Conservation (phyloP, 2,888 invertebrate genomes). For the Malthinus flaveolus region DNA sequence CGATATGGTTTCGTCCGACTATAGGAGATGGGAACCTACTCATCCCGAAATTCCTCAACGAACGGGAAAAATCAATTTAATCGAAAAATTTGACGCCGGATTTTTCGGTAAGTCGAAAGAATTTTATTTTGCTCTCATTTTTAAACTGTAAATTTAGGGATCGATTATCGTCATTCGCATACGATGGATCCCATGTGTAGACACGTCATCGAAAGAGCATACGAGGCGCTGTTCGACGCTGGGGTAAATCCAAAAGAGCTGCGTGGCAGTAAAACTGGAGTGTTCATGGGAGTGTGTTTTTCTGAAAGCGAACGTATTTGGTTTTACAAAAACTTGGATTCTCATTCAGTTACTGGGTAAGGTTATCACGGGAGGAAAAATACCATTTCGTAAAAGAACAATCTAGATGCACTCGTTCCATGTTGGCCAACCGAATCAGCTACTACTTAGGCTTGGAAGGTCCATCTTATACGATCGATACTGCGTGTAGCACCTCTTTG, state of each 20-base stretch:
- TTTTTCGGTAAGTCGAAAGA: constrained; percentile 55
- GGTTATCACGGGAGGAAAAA: no score
- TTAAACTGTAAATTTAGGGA: background rate
- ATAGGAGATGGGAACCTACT: constrained; percentile 73
- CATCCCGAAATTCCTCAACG: constrained; percentile 63
- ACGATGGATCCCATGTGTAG: constrained; percentile 62
- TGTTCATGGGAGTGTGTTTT: constrained; percentile 76
- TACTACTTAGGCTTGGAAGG: constrained; percentile 87
- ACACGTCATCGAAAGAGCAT: constrained; percentile 61
- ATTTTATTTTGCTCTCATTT: background rate
- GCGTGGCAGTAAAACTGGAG: constrained; percentile 76
- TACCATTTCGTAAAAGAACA: no score
- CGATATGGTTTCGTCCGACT: constrained; percentile 82
- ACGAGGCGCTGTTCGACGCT: constrained; percentile 64
- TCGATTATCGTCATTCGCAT: constrained; percentile 31
- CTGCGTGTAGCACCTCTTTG: constrained; percentile 93
- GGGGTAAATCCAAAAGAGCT: constrained; percentile 69
- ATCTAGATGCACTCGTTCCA: constrained; percentile 78
- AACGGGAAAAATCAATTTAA: constrained; percentile 66
- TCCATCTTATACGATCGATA: constrained; percentile 86
- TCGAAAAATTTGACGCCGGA: constrained; percentile 60
- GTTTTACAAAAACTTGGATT: constrained; percentile 55
- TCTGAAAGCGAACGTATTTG: constrained; percentile 77
- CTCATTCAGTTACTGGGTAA: constrained; percentile 57
- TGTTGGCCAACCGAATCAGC: constrained; percentile 90